Conservation (phyloP, 2,888 invertebrate species). For the Aporophyla nigra region DNA sequence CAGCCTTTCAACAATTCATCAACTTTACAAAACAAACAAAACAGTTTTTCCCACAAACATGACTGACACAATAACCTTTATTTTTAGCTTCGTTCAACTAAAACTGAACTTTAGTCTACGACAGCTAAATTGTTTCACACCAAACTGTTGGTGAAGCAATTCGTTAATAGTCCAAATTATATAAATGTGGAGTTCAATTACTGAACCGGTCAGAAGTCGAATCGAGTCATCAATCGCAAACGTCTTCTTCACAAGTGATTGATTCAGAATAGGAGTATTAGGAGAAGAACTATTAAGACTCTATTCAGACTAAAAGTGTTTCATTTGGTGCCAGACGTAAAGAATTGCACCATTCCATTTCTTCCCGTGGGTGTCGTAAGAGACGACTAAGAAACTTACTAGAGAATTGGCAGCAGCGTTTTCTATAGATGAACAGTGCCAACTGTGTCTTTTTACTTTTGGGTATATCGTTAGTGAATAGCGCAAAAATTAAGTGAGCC, state of each 20-base stretch:
- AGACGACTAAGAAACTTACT: no score
- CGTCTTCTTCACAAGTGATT: conserved; percentile 35
- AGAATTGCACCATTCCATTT: no score
- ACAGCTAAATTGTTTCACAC: conserved; percentile 45
- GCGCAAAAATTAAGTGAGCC: no score
- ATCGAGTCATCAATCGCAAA: conserved; percentile 27
- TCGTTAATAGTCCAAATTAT: conserved; percentile 41
- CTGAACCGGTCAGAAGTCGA: conserved; percentile 25
- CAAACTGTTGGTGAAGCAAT: conserved; percentile 28
- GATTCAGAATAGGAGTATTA: conserved; percentile 4
- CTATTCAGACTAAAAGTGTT: no score
- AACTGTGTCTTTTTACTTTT: no score
- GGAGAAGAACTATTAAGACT: no score
- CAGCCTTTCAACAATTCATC: conserved; percentile 1
- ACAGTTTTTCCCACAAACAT: conserved; percentile 16
- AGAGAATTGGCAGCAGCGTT: no score
- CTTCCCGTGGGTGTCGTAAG: no score
- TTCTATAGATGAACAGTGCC: no score
- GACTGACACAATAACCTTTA: conserved; percentile 31
- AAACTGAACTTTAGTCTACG: conserved; percentile 20
- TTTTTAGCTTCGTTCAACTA: conserved; percentile 32
- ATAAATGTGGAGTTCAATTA: conserved; percentile 42
- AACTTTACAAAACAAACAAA: conserved; percentile 18
- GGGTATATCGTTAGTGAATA: no score
- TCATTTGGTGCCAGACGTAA: no score